Base-by-base conservation (phyloP, 2,888 invertebrate genomes). In the Xylota segnis region DNA sequence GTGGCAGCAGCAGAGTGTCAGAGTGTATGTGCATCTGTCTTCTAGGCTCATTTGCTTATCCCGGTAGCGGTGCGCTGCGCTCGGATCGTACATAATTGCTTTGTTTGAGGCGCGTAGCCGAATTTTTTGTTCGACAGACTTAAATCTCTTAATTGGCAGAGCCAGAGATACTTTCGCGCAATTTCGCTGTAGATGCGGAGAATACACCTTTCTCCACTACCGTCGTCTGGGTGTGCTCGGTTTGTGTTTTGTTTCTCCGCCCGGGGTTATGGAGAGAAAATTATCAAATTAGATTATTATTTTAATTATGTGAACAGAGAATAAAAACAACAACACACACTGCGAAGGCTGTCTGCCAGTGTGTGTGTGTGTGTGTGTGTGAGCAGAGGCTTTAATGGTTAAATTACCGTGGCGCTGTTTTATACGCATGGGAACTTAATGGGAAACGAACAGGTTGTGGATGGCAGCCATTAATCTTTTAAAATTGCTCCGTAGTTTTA, bases 281-380 rank as follows among this genome's bases (percentile, higher is more conserved):
- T 77, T 77, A 70, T 70, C 70, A 70, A 77, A 72, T 65, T 71
- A 72, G 71, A 77, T 72, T 72, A 77, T 83, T 78, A 78, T 71
- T 71, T 71, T 77, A 72, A 83, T 77, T 77, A 59, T 77, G 82
- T 77, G 77, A 83, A 65, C 10, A 65, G 7, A 34, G 27, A 65
- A 50, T 29, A 37, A 37, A 82, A 59, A 61, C 37, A 74, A 14
- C 29, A 34, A 23, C 40, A 63, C 43, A 43, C 43, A 4, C 4
- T 12, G 5, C n/a, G n/a, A n/a, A n/a, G n/a, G n/a, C n/a, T n/a
- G n/a, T n/a, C n/a, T n/a, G n/a, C n/a, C n/a, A n/a, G n/a, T n/a
- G n/a, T n/a, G n/a, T n/a, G n/a, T n/a, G n/a, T 2, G 34, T 40
- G 6, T 32, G 27, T 23, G 9, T 52, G n/a, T 54, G 18, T 32